Conservation (phyloP, 2,888 invertebrate species). For the Taphrorychus bicolor region DNA sequence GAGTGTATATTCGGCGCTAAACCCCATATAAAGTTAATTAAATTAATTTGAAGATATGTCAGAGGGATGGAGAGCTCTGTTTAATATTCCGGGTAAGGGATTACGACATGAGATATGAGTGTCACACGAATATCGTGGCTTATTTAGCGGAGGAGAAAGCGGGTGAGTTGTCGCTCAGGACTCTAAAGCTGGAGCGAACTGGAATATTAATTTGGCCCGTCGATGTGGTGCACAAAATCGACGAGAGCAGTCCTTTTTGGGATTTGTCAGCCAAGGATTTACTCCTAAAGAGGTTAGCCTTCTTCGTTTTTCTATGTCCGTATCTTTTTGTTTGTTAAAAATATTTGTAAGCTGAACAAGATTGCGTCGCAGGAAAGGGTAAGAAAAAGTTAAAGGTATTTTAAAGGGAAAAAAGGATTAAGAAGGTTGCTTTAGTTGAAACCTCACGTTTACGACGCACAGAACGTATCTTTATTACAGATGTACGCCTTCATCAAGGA, state of each 20-base stretch:
- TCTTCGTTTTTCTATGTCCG: too few relatives aligned
- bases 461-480: too few relatives aligned
- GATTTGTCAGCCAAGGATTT: slow-evolving; percentile 80
- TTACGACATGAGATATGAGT: slow-evolving; percentile 76
- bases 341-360: too few relatives aligned
- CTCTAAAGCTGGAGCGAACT: slow-evolving; percentile 70
- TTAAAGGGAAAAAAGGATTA: too few relatives aligned
- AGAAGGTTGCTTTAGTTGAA: too few relatives aligned
- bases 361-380: too few relatives aligned
- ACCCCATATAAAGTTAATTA: slow-evolving; percentile 1
- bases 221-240: slow-evolving; percentile 84
- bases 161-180: slow-evolving; percentile 76
- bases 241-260: slow-evolving; percentile 78
- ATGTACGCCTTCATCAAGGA: too few relatives aligned
- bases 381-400: too few relatives aligned
- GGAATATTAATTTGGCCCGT: slow-evolving; percentile 84
- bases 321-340: not conserved
- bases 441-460: too few relatives aligned
- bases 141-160: slow-evolving; percentile 75
- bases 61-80: slow-evolving; percentile 79
- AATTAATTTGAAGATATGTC: slow-evolving; percentile 67
- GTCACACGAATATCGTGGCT: slow-evolving; percentile 79
- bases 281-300: slow-evolving; percentile 69
- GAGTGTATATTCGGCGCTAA: slow-evolving; percentile 49
- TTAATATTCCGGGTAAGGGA: slow-evolving; percentile 85